Base-by-base conservation (phyloP, 2,888 invertebrate genomes). In the Pachydiplax longipennis region DNA sequence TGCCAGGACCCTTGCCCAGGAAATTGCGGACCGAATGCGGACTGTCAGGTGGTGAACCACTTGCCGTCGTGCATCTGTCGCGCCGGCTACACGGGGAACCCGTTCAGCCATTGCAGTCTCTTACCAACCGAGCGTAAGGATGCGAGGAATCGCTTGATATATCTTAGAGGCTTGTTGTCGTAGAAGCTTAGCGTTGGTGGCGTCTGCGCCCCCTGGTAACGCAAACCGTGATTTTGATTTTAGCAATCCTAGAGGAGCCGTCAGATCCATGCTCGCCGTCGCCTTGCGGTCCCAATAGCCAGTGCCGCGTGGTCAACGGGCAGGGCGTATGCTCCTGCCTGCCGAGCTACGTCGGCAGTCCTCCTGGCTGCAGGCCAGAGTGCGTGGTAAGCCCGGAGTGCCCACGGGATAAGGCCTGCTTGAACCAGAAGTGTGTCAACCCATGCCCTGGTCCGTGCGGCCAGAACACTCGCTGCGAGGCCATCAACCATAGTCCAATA, bases 1-100 rank as follows among this genome's bases (percentile, higher is more conserved):
- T 98, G 98, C 93, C 95, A 95, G 90, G 97, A 98, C 94, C 98
- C 98, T 80, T 98, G 98, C 92, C 97, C 97, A 22, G 97, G 98
- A 91, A 96, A 97, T 91, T 98, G 98, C 93, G 98, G 98, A 10
- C 95, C 95, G 90, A 96, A 97, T 93, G 97, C 98, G 2, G 96
- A 97, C 93, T 98, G 98, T 93, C 96, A 96, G 81, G 97, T 98
- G 5, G 96, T 97, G 18, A 97, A 97, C 93, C 98, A 98, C 93
- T 96, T 97, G 81, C 98, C 98, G n/a, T 96, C 96, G 82, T 98
- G 98, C 93, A 97, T 96, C 10, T 98, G 98, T 93, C 93, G 95
- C 25, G 95, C 95, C 92, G 97, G 96, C 82, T 97, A 95, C 93
- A 95, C 96, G 65, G 98, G 98, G 87, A 96, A 98, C 95, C 97